phyloP scores from a whole-genome alignment of 2,888 invertebrate genomes.

The Hermaeophaga mercurialis region DNA sequence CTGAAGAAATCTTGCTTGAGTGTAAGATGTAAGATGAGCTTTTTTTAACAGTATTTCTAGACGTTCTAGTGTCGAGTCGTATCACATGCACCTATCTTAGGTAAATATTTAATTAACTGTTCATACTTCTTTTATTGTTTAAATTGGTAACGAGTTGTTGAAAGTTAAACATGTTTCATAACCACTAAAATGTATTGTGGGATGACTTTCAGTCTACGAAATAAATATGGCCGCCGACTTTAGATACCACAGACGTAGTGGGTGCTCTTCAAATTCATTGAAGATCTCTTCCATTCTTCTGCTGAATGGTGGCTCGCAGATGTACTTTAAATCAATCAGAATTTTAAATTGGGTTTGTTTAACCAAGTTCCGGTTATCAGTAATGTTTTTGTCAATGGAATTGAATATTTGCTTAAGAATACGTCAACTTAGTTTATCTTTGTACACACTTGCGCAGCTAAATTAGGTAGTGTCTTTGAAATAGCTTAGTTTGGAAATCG shows the following conservation, averaged over 20 bases:
- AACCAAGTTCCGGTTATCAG: conserved; percentile 7
- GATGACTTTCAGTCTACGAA: conserved; percentile 30
- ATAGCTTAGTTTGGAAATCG: too few species aligned
- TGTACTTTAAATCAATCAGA: neutral
- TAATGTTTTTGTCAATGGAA: neutral
- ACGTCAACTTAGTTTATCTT: neutral
- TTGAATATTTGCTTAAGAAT: neutral
- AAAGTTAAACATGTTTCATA: conserved; percentile 38
- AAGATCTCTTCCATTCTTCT: conserved; percentile 8
- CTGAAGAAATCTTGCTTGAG: neutral
- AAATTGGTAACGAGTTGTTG: conserved; percentile 38
- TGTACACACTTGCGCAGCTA: too few species aligned
- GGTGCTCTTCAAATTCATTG: conserved; percentile 17
- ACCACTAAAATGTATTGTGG: conserved; percentile 31
- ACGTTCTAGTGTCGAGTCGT: conserved; percentile 25
- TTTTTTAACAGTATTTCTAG: conserved; percentile 27
- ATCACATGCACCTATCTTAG: conserved; percentile 38
- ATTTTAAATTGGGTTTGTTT: conserved; percentile 6
- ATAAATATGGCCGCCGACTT: conserved; percentile 22
- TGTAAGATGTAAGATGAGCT: conserved; percentile 22
- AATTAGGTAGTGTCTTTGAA: too few species aligned
- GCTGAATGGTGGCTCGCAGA: conserved; percentile 4
- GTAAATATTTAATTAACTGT: conserved; percentile 40
- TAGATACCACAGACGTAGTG: neutral
- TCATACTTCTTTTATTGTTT: conserved; percentile 39